These are phyloP conservation scores for Lepidonotus clava DNA, from an alignment of 2,888 invertebrate genomes.

Conservation along the genomic window DNA sequence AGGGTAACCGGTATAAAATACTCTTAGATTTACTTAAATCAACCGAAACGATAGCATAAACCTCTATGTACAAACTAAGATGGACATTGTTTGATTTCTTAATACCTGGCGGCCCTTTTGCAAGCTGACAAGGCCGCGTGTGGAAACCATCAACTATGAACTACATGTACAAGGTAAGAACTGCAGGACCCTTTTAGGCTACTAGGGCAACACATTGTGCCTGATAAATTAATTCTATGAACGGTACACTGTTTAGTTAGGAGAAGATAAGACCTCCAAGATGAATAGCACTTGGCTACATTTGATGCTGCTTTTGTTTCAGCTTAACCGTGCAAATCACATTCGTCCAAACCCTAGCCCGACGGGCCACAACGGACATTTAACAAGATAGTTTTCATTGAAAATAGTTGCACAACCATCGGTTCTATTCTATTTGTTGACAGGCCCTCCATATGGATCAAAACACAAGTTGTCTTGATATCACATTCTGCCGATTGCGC, in stretches of 20 bases:
- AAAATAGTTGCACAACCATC: background rate
- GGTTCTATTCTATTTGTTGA: background rate
- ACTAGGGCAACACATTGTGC: background rate
- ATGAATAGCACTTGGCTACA: background rate
- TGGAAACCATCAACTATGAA: constrained; percentile 5
- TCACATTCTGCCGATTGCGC: background rate
- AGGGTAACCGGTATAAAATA: background rate
- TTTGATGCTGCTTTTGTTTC: background rate
- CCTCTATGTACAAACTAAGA: background rate
- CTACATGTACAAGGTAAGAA: background rate
- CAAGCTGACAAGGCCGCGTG: constrained; percentile 34
- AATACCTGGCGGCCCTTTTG: constrained; percentile 25
- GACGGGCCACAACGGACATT: background rate
- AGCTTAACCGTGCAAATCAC: background rate
- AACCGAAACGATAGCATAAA: background rate
- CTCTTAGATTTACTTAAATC: background rate
- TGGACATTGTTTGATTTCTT: background rate
- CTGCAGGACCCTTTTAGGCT: background rate
- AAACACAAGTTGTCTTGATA: constrained; percentile 3
- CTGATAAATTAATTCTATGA: background rate
- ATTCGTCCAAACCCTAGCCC: background rate
- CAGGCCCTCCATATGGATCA: background rate
- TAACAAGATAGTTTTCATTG: background rate
- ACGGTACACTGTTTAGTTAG: background rate
- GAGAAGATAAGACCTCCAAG: background rate